Percentiles rank a stretch among this genome's conserved stretches.
Conservation (phyloP, 2,113 vertebrate genomes). For the Cyanoderma ruficeps region DNA sequence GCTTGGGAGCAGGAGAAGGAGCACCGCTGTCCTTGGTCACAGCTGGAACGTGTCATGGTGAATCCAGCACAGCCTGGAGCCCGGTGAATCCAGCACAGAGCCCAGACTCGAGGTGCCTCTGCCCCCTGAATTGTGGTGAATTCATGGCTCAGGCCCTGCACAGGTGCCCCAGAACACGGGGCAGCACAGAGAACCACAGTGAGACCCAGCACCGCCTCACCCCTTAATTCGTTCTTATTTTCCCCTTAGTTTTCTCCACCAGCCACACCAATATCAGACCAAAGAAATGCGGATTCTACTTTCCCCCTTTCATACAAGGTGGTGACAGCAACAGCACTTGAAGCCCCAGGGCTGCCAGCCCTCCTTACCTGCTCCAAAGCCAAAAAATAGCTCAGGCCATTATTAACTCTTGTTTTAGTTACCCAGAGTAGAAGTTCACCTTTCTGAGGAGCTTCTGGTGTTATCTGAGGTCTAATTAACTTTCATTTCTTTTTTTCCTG, state of each 20-base stretch:
- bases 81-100: fast-evolving
- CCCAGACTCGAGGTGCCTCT: fast-evolving
- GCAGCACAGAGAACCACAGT: background rate
- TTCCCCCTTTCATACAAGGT: fast-evolving
- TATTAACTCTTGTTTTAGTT: background rate
- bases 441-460: background rate
- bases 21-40: fast-evolving
- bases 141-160: fast-evolving
- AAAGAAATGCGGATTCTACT: fast-evolving
- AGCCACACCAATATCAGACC: background rate
- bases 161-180: fast-evolving
- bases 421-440: background rate
- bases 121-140: fast-evolving
- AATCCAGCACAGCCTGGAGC: background rate
- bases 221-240: fast-evolving
- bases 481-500: background rate
- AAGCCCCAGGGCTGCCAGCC: background rate
- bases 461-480: background rate
- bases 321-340: background rate
- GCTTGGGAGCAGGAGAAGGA: background rate
- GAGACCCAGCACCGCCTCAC: fast-evolving
- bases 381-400: background rate
- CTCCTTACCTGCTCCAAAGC: background rate
- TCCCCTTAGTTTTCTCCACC: background rate
- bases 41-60: fast-evolving